Conservation (phyloP, 2,888 invertebrate genomes). For the Papilio gigon region DNA sequence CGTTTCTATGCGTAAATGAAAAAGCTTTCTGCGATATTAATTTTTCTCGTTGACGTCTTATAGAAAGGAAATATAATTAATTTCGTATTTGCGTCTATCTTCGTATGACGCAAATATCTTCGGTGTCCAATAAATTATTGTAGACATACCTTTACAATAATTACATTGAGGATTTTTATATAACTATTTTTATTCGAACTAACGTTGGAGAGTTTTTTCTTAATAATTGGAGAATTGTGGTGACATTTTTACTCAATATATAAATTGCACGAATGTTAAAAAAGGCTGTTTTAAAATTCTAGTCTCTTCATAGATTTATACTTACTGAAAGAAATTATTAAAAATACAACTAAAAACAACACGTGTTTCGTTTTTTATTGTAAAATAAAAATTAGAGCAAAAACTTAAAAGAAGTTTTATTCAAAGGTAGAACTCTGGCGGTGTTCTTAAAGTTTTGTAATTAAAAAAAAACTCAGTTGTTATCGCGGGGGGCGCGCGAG, state of each 20-base stretch:
- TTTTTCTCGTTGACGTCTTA: neutral
- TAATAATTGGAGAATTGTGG: too few species aligned
- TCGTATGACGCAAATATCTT: constrained; percentile 40
- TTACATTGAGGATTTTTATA: neutral
- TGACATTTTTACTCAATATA: too few species aligned
- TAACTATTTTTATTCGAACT: neutral
- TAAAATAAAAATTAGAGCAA: neutral
- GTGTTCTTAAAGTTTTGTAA: constrained; percentile 41
- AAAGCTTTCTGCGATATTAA: constrained; percentile 24
- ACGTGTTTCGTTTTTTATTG: neutral
- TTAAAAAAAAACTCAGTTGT: constrained; percentile 40
- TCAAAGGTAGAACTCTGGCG: constrained; percentile 26
- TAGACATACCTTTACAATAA: constrained; percentile 16
- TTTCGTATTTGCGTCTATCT: constrained; percentile 20
- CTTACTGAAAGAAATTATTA: too few species aligned
- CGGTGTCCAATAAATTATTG: constrained; percentile 37
- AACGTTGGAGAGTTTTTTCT: too few species aligned
- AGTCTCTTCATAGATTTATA: too few species aligned
- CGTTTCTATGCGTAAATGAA: constrained; percentile 25
- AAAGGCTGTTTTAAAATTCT: too few species aligned
- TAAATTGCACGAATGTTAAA: too few species aligned
- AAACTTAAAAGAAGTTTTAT: neutral
- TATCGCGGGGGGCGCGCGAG: constrained; percentile 31
- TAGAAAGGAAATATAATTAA: constrained; percentile 33
- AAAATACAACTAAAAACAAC: too few species aligned